Conservation (phyloP, 2,888 invertebrate species). For the Ethmia dodecea region DNA sequence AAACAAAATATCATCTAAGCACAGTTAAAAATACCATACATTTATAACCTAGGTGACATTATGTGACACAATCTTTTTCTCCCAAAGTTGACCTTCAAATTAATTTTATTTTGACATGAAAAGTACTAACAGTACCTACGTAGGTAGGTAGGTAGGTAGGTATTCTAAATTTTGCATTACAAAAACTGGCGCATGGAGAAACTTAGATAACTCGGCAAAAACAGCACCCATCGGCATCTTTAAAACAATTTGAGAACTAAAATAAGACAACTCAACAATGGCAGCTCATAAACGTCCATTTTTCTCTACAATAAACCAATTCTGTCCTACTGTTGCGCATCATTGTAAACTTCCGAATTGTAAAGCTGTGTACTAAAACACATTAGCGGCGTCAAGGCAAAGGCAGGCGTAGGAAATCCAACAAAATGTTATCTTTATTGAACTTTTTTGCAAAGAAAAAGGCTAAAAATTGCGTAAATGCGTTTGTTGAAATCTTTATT, state of each 20-base stretch:
- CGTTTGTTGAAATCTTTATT: slow-evolving; percentile 22
- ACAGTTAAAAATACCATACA: too few species aligned
- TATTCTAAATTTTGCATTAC: slow-evolving; percentile 10
- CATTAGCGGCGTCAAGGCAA: slow-evolving; percentile 56
- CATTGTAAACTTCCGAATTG: slow-evolving; percentile 69
- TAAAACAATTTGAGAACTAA: slow-evolving; percentile 38
- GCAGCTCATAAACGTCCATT: slow-evolving; percentile 55
- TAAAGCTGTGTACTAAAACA: slow-evolving; percentile 40
- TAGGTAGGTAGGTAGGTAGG: slow-evolving; percentile 23
- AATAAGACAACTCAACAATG: slow-evolving; percentile 36
- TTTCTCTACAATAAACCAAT: slow-evolving; percentile 62
- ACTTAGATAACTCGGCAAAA: slow-evolving; percentile 11
- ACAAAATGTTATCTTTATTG: slow-evolving; percentile 24
- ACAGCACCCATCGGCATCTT: slow-evolving; percentile 46
- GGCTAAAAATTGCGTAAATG: slow-evolving; percentile 47
- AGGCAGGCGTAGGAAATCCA: slow-evolving; percentile 18
- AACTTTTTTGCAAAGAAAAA: slow-evolving; percentile 38
- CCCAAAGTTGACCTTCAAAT: too few species aligned
- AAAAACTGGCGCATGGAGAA: slow-evolving; percentile 5
- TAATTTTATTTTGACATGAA: too few species aligned
- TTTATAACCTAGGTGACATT: too few species aligned
- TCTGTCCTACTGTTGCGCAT: slow-evolving; percentile 61
- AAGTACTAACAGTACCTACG: too few species aligned
- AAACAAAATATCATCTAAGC: too few species aligned
- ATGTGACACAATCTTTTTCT: too few species aligned